Evolutionary conservation across 2,888 invertebrate species (phyloP).

Genomic region (Diadegma fenestrale): DNA sequence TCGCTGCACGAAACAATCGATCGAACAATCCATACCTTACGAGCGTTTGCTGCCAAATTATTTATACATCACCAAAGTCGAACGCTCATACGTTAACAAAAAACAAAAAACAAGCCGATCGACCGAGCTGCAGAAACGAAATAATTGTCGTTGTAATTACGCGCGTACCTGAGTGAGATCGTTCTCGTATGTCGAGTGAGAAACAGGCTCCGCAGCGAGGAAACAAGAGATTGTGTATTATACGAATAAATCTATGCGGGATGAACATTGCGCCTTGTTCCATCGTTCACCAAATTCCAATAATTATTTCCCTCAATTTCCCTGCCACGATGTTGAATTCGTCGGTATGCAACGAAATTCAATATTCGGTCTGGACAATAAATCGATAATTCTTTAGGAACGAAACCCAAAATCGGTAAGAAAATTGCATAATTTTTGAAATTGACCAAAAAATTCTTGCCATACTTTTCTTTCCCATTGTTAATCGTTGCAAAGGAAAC

Average conservation of each 20-base stretch:
- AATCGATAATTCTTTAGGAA: too few species aligned
- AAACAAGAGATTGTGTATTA: slow-evolving; percentile 38
- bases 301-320: neutral
- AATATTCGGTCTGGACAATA: too few species aligned
- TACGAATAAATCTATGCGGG: slow-evolving; percentile 59
- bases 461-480: too few species aligned
- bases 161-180: slow-evolving; percentile 59
- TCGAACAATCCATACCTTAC: neutral
- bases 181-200: slow-evolving; percentile 51
- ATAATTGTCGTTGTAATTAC: slow-evolving; percentile 47
- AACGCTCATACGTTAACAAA: slow-evolving; percentile 8
- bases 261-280: slow-evolving; percentile 12
- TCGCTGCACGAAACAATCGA: slow-evolving; percentile 27
- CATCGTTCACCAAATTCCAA: neutral
- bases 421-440: too few species aligned
- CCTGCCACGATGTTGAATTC: too few species aligned
- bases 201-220: slow-evolving; percentile 35
- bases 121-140: neutral
- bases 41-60: slow-evolving; percentile 33
- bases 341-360: too few species aligned
- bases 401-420: too few species aligned
- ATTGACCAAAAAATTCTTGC: too few species aligned
- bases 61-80: neutral
- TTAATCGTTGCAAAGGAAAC: too few species aligned
- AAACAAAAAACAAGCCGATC: neutral